phyloP scores from a whole-genome alignment of 2,888 invertebrate species.

The Trichopria drosophilae region DNA sequence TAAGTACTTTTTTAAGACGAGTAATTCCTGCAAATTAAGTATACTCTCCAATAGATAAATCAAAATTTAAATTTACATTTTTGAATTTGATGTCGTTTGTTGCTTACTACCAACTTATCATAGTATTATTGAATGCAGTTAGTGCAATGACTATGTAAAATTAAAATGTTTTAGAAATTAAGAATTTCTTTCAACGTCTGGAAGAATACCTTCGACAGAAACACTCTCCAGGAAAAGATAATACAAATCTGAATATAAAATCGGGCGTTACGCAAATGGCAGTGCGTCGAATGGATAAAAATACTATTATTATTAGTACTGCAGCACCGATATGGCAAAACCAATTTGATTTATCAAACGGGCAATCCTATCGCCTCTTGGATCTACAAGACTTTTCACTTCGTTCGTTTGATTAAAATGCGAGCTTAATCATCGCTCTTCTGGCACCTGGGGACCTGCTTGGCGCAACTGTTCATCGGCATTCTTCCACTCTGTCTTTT shows the following conservation, averaged over 20 bases:
- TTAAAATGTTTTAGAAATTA: no score
- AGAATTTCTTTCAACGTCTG: no score
- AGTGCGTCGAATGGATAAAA: conserved; percentile 29
- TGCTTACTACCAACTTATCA: no score
- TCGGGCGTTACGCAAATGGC: conserved; percentile 26
- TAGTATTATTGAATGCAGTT: no score
- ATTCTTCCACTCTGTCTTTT: conserved; percentile 22
- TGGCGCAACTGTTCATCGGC: conserved; percentile 34
- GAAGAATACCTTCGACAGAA: no score
- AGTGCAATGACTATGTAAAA: no score
- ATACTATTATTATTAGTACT: conserved; percentile 45
- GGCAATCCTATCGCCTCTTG: conserved; percentile 52
- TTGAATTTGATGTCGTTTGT: no score
- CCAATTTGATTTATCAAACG: conserved; percentile 56
- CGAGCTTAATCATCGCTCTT: conserved; percentile 55
- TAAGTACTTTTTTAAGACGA: no score
- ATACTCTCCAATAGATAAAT: no score
- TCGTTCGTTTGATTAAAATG: conserved; percentile 57
- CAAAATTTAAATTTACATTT: no score
- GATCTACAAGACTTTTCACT: conserved; percentile 57
- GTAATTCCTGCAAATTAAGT: no score
- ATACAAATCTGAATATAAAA: conserved; percentile 39
- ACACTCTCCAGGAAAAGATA: no score
- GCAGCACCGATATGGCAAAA: conserved; percentile 37
- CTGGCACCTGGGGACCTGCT: conserved; percentile 53